phyloP scores from a whole-genome alignment of 1,140 invertebrate species.

The Meloidogyne floridensis region DNA sequence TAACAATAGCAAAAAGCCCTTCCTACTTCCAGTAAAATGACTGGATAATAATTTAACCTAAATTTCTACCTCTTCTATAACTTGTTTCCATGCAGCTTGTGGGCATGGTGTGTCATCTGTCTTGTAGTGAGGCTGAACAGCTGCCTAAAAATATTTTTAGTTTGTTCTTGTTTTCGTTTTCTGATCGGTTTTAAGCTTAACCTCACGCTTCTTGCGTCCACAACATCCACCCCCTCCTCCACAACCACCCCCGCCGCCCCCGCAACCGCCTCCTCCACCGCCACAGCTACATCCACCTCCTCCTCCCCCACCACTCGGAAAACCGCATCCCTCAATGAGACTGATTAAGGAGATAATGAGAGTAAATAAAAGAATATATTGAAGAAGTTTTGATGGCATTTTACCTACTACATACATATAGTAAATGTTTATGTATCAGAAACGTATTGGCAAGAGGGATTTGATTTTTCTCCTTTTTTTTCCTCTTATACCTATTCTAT shows the following conservation, averaged over 20 bases:
- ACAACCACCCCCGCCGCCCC: neutral
- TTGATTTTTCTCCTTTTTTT: too few species aligned
- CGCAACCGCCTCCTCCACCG: neutral
- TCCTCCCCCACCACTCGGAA: conserved; percentile 1
- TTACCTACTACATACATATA: too few species aligned
- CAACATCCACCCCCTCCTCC: conserved; percentile 23
- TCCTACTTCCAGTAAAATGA: too few species aligned
- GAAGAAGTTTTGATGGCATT: neutral
- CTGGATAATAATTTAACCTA: neutral
- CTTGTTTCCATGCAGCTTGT: conserved; percentile 27
- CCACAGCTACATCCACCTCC: conserved; percentile 5
- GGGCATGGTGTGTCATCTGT: conserved; percentile 32
- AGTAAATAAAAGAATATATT: conserved; percentile 12
- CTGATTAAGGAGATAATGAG: conserved; percentile 4
- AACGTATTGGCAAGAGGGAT: too few species aligned
- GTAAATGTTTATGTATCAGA: neutral
- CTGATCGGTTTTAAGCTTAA: neutral
- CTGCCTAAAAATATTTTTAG: conserved; percentile 1
- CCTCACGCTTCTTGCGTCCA: conserved; percentile 22
- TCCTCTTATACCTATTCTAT: too few species aligned
- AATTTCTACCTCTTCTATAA: conserved; percentile 25
- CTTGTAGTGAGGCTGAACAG: conserved; percentile 30
- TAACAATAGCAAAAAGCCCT: too few species aligned
- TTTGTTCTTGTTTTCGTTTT: neutral
- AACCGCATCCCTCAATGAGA: conserved; percentile 1